Percentiles rank a stretch among this genome's conserved stretches.
Evolutionary conservation across 30 jellyfish, hydroid and myxozoan species (phyloP).

Genomic region (Aurelia sp.): DNA sequence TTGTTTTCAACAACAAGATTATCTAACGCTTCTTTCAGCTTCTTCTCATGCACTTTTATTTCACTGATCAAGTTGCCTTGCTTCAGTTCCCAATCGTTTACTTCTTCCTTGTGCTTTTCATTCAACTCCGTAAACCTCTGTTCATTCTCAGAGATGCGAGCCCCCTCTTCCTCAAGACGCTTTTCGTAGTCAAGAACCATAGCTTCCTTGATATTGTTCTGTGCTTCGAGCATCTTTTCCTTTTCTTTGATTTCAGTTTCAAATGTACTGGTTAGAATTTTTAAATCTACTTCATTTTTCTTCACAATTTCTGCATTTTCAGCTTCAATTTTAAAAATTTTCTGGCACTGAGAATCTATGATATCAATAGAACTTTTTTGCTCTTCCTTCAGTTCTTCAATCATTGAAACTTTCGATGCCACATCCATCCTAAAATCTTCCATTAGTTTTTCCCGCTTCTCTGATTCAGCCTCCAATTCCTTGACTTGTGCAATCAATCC

Average conservation of each 20-base stretch:
- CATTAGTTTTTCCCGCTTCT: no score
- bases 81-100: no score
- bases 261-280: neutral
- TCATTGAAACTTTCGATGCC: neutral
- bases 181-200: no score
- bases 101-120: no score
- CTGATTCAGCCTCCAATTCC: neutral
- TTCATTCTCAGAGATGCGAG: no score
- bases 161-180: no score
- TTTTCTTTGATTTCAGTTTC: neutral
- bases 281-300: conserved; percentile 28
- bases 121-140: no score
- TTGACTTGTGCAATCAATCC: neutral
- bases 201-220: neutral
- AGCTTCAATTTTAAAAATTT: conserved; percentile 33
- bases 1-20: neutral
- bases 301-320: conserved; percentile 31
- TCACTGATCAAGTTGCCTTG: no score
- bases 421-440: neutral
- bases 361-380: neutral
- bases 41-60: no score
- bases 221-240: neutral
- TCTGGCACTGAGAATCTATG: neutral
- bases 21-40: conserved; percentile 8
- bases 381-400: neutral